Conservation (phyloP, 1,140 invertebrate genomes). For the Temnothorax longispinosus region DNA sequence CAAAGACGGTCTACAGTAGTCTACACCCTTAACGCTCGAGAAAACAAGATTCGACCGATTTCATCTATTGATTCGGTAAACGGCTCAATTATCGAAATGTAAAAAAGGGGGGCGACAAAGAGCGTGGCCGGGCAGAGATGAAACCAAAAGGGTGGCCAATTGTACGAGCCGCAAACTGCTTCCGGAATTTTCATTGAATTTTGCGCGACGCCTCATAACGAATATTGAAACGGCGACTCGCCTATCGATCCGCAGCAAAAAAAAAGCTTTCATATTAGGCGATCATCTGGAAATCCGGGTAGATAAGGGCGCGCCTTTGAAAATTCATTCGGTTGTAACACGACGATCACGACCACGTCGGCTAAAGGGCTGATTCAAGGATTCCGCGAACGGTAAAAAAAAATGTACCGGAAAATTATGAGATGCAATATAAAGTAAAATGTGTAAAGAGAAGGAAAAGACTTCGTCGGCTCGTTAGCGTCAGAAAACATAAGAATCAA, state of each 20-base stretch:
- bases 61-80: conserved; percentile 10
- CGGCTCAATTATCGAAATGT: conserved; percentile 49
- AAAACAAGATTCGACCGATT: conserved; percentile 32
- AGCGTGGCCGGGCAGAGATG: not conserved
- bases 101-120: not conserved
- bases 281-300: conserved; percentile 63
- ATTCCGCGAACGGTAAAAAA: not conserved
- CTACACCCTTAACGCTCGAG: not conserved
- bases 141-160: conserved; percentile 25
- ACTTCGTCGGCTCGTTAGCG: conserved; percentile 6
- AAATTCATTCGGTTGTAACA: conserved; percentile 60
- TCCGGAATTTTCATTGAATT: conserved; percentile 68
- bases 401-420: not conserved
- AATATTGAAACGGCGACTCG: conserved; percentile 66
- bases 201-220: conserved; percentile 46
- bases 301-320: conserved; percentile 62
- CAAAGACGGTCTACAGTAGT: not conserved
- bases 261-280: conserved; percentile 52
- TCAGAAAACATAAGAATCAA: conserved; percentile 54
- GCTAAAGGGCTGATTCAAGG: conserved; percentile 34
- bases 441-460: not conserved
- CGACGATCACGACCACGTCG: conserved; percentile 43
- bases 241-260: conserved; percentile 41
- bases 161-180: conserved; percentile 43
- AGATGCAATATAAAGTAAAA: conserved; percentile 19